Conservation (phyloP, 2,113 vertebrate genomes). For the Colistium nudipinnis region DNA sequence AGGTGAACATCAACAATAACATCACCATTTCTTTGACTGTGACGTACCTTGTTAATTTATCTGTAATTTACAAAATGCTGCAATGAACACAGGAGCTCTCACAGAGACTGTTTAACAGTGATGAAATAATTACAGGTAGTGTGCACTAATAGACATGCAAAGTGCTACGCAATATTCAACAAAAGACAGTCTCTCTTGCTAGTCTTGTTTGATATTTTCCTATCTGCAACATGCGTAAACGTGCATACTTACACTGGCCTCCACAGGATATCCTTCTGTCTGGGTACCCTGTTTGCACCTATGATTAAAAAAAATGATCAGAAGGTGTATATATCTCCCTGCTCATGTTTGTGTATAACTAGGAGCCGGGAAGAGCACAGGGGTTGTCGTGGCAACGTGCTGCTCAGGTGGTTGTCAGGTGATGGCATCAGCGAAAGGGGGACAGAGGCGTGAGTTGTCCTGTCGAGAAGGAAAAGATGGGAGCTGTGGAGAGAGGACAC, state of each 20-base stretch:
- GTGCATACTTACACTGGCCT: no score
- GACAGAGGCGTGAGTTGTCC: constrained; percentile 22
- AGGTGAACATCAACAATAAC: no score
- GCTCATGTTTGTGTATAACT: neutral
- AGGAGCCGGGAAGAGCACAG: constrained; percentile 50
- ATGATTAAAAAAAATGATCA: constrained; percentile 61
- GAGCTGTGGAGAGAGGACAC: neutral
- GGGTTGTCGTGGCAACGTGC: constrained; percentile 64
- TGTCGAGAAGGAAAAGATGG: neutral
- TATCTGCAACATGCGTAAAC: no score
- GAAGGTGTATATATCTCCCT: constrained; percentile 35
- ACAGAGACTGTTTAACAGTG: neutral
- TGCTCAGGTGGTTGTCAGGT: constrained; percentile 63
- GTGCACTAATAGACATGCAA: neutral
- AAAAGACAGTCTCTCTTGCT: no score
- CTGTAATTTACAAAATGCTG: constrained; percentile 9
- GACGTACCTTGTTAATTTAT: neutral
- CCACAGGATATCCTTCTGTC: constrained; percentile 68
- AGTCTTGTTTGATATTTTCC: no score
- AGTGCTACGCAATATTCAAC: no score
- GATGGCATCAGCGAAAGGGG: constrained; percentile 39
- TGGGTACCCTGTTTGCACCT: constrained; percentile 52
- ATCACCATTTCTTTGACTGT: constrained; percentile 9
- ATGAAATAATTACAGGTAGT: constrained; percentile 10
- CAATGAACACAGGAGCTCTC: no score